These are phyloP conservation scores for Stenopsyche tienmushanensis DNA, from an alignment of 1,140 invertebrate species.

Conservation along the genomic window DNA sequence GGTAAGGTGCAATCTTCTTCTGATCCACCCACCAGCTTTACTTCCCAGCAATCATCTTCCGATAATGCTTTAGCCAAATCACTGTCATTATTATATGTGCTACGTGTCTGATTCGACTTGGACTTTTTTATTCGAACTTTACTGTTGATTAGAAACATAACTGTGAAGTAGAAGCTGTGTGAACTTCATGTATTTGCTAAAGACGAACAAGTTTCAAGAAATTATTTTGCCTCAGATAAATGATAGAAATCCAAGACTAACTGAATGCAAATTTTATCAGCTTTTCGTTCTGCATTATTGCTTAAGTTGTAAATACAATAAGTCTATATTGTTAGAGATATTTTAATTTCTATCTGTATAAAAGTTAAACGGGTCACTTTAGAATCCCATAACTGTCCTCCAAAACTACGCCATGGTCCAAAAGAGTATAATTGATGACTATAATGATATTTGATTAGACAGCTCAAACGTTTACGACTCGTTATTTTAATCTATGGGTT, in stretches of 20 bases:
- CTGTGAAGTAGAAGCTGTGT: no score
- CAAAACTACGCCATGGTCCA: not conserved
- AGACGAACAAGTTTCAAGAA: no score
- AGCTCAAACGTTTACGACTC: not conserved
- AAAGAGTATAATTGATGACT: not conserved
- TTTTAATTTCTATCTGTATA: not conserved
- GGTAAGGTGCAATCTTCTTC: conserved; percentile 22
- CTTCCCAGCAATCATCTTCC: conserved; percentile 3
- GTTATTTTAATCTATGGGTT: not conserved
- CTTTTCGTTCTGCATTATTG: no score
- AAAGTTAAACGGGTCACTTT: not conserved
- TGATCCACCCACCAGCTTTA: conserved; percentile 11
- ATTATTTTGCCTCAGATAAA: no score
- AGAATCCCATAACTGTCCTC: not conserved
- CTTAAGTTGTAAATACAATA: no score
- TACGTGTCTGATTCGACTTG: no score
- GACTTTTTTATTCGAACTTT: not conserved
- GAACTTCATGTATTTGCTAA: no score
- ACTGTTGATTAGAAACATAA: not conserved
- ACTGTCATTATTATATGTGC: conserved; percentile 15
- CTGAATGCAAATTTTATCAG: no score
- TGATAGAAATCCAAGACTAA: no score
- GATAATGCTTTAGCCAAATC: not conserved
- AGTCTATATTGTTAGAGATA: no score
- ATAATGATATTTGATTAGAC: not conserved